Conservation (phyloP, 2,888 invertebrate genomes). For the Gymnosoma rotundatum region DNA sequence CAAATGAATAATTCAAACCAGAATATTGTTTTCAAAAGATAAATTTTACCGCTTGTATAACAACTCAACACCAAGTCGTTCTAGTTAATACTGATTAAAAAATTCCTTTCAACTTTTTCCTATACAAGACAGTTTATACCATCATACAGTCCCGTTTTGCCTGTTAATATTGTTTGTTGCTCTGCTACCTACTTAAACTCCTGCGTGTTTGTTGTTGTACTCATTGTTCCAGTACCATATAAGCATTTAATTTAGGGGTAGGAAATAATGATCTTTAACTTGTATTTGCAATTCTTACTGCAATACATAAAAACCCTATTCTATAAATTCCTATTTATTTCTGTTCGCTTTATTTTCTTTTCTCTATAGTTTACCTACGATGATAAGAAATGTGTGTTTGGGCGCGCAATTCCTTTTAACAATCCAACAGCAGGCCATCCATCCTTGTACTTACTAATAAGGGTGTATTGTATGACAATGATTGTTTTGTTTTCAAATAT, state of each 20-base stretch:
- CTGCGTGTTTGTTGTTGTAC: slow-evolving; percentile 24
- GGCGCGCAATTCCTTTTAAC: slow-evolving; percentile 48
- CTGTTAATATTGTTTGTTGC: slow-evolving; percentile 34
- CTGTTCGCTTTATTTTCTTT: not conserved
- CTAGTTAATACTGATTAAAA: slow-evolving; percentile 34
- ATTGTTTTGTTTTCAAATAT: not conserved
- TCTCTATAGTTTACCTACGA: slow-evolving; percentile 26
- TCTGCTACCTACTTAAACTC: slow-evolving; percentile 41
- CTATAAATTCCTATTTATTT: slow-evolving; percentile 55
- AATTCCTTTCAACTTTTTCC: slow-evolving; percentile 18
- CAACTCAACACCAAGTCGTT: slow-evolving; percentile 29
- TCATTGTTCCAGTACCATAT: not conserved
- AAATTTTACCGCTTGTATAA: not conserved
- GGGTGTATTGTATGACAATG: not conserved
- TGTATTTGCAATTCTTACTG: slow-evolving; percentile 41
- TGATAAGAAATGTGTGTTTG: not conserved
- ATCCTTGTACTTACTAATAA: slow-evolving; percentile 15
- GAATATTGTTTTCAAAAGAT: slow-evolving; percentile 18
- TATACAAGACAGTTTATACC: slow-evolving; percentile 32
- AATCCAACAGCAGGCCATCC: slow-evolving; percentile 39
- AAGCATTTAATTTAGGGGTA: slow-evolving; percentile 20
- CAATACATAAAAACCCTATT: slow-evolving; percentile 6
- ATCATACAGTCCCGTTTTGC: slow-evolving; percentile 29
- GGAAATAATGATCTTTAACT: slow-evolving; percentile 13
- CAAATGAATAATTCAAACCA: slow-evolving; percentile 47